A percentile compares a stretch with the other conserved stretches of the same genome.
Conservation (phyloP, 2,113 vertebrate species). For the Numenius arquata region DNA sequence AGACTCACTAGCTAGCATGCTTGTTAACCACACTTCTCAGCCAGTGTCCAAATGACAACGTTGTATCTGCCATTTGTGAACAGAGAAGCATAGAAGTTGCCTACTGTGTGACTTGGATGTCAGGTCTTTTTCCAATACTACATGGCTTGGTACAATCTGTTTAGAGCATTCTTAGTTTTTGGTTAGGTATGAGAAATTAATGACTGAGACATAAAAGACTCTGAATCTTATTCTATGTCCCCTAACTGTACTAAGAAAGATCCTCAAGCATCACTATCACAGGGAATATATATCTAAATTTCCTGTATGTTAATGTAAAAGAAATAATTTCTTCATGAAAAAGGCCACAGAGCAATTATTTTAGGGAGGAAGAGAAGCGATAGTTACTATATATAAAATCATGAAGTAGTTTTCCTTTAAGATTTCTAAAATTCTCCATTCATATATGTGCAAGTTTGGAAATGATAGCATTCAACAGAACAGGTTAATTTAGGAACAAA, state of each 20-base stretch:
- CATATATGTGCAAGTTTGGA: background rate
- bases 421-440: background rate
- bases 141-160: background rate
- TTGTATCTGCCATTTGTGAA: background rate
- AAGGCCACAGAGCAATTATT: background rate
- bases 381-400: background rate
- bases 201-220: background rate
- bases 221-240: background rate
- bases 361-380: background rate
- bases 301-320: background rate
- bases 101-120: background rate
- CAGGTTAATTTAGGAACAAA: background rate
- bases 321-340: background rate
- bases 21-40: background rate
- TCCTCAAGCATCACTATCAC: background rate
- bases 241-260: background rate
- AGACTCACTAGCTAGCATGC: background rate
- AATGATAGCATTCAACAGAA: background rate
- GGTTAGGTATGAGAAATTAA: background rate
- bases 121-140: background rate
- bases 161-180: background rate
- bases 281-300: background rate
- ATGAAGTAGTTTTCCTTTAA: background rate
- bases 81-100: background rate
- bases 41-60: background rate